Base-by-base conservation (phyloP, 1,140 invertebrate species). In the Idris sp. region DNA sequence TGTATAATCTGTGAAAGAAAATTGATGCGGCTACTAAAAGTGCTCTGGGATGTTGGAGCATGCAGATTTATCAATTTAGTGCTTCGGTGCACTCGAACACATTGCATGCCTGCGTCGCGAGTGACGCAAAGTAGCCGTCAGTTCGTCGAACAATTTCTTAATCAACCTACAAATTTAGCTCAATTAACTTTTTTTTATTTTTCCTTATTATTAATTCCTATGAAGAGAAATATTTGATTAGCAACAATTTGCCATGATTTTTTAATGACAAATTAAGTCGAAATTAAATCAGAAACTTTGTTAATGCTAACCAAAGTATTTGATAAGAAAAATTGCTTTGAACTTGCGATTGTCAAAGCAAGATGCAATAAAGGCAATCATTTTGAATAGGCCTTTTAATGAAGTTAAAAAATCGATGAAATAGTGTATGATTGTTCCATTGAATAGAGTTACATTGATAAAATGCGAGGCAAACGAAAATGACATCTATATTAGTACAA, bases 11-110 rank as follows among this genome's bases (percentile, higher is more conserved):
- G n/a, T n/a, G n/a, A n/a, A n/a, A n/a, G n/a, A n/a, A n/a, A n/a
- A n/a, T n/a, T n/a, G 61, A 28, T 68, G 51, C 58, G 67, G 36
- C 56, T 44, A 19, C n/a, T 33, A 25, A 36, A 40, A 41, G 16
- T 41, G 54, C 48, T 44, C 71, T 67, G 54, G 73, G 76, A 78
- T 73, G 74, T 73, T 76, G 74, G 71, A 64, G 76, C 79, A 82
- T 83, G 83, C 83, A 84, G 83, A 86, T 86, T 85, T 84, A 86
- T 86, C 83, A 86, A 85, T 86, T 85, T 82, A 85, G 72, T 69
- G 68, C 74, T 64, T 68, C 67, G 73, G 40, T 78, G 76, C 75
- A 79, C 62, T 81, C 79, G 69, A 82, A 77, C 69, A 72, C 76
- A 79, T 78, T 80, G 79, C 81, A 74, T 79, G 76, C 69, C 48